Conservation (phyloP, 2,797 vertebrate species). For the Mastacembelus armatus region DNA sequence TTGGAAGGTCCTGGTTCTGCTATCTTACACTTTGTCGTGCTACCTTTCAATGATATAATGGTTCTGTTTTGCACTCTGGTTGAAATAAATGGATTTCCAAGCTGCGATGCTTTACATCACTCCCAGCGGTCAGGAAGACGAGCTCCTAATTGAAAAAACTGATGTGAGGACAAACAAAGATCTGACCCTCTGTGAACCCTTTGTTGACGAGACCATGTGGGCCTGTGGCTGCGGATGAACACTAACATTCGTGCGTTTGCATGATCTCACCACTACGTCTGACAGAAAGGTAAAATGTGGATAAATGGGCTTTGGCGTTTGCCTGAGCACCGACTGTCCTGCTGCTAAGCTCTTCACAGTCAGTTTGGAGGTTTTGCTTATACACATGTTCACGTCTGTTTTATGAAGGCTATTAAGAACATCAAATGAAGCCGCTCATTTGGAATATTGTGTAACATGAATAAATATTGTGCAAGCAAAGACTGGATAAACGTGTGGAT, state of each 20-base stretch:
- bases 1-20: background rate
- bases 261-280: slow-evolving; percentile 36
- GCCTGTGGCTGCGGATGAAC: slow-evolving; percentile 36
- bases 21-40: background rate
- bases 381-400: slow-evolving; percentile 52
- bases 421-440: slow-evolving; percentile 67
- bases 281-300: slow-evolving; percentile 34
- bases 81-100: background rate
- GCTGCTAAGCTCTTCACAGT: slow-evolving; percentile 46
- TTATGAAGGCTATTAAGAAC: slow-evolving; percentile 70
- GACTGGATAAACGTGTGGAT: slow-evolving; percentile 70
- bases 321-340: slow-evolving; percentile 30
- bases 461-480: slow-evolving; percentile 74
- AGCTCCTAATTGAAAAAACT: background rate
- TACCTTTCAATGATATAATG: background rate
- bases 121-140: background rate
- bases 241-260: slow-evolving; percentile 30
- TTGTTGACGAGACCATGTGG: slow-evolving; percentile 5
- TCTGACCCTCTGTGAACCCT: background rate
- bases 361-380: slow-evolving; percentile 60
- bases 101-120: background rate
- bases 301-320: slow-evolving; percentile 28
- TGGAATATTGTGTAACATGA: slow-evolving; percentile 72
- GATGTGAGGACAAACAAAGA: background rate
- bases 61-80: background rate